Percentiles rank a stretch among this genome's conserved stretches.
These are phyloP conservation scores for Sinopyrophorus schimmeli DNA, from an alignment of 2,888 invertebrate species.

Conservation along the genomic window DNA sequence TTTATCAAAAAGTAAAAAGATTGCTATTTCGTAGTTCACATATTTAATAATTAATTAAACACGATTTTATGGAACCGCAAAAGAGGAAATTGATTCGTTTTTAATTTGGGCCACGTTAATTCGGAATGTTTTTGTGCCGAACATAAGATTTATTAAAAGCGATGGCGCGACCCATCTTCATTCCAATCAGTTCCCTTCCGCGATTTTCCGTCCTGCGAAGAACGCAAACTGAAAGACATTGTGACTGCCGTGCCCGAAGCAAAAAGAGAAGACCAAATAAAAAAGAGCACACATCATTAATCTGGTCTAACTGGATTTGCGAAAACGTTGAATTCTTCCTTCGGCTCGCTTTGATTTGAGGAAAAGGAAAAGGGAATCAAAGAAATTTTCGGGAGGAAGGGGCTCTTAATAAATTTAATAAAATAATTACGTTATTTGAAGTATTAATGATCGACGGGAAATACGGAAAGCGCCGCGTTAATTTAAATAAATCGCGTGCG, in stretches of 20 bases:
- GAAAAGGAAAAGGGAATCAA: constrained; percentile 12
- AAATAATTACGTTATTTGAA: constrained; percentile 30
- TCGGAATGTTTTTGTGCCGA: not conserved
- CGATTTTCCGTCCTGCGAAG: constrained; percentile 17
- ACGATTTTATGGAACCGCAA: no score
- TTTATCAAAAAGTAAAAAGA: no score
- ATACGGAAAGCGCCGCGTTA: no score
- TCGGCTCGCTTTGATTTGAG: constrained; percentile 18
- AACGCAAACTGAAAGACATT: constrained; percentile 24
- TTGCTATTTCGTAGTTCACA: no score
- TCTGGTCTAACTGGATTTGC: constrained; percentile 41
- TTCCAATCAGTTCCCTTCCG: constrained; percentile 14
- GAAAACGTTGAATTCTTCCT: constrained; percentile 20
- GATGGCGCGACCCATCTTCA: constrained; percentile 17
- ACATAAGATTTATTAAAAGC: not conserved
- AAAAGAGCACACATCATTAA: constrained; percentile 44
- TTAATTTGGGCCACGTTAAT: no score
- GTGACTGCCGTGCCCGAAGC: constrained; percentile 22
- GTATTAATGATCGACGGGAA: constrained; percentile 21
- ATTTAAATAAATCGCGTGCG: no score
- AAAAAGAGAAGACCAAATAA: constrained; percentile 38
- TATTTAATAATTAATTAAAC: no score
- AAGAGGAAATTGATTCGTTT: no score
- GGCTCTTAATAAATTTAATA: constrained; percentile 27
- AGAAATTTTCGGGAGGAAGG: constrained; percentile 21